Conservation (phyloP, 2,113 vertebrate species). For the Corythornis madagascariensis region DNA sequence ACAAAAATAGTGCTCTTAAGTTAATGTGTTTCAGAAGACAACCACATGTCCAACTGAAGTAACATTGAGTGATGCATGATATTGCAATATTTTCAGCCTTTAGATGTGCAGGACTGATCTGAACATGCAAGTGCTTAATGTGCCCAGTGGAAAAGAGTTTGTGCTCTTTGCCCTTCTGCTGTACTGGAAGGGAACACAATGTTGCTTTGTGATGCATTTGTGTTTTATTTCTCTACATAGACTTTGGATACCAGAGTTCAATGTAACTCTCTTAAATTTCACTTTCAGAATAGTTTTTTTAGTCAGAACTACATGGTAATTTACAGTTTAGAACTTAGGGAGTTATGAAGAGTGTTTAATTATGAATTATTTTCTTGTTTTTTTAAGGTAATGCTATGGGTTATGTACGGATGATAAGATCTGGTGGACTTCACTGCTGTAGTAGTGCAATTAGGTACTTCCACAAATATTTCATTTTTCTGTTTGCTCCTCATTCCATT, state of each 20-base stretch:
- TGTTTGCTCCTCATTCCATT: not conserved
- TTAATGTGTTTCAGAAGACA: not conserved
- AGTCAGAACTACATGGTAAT: not conserved
- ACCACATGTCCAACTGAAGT: not conserved
- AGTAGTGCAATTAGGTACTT: constrained; percentile 96
- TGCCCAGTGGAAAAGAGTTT: not conserved
- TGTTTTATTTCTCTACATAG: not conserved
- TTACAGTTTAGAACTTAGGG: not conserved
- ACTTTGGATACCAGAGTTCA: not conserved
- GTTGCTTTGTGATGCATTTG: not conserved
- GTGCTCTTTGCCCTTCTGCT: not conserved
- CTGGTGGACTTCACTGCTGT: constrained; percentile 96
- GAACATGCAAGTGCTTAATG: not conserved
- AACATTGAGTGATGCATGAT: not conserved
- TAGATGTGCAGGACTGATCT: not conserved
- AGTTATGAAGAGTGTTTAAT: not conserved
- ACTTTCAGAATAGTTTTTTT: not conserved
- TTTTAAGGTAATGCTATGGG: constrained; percentile 95
- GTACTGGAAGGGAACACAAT: not conserved
- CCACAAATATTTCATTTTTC: not conserved
- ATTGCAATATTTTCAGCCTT: not conserved
- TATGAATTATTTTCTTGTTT: not conserved
- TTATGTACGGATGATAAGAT: constrained; percentile 97
- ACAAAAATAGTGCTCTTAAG: not conserved
- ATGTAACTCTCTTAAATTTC: not conserved